Evolutionary conservation across 2,797 vertebrate species (phyloP), one percentile per base, ranked within the genome.

Genomic region (Protosalanx chinensis): DNA sequence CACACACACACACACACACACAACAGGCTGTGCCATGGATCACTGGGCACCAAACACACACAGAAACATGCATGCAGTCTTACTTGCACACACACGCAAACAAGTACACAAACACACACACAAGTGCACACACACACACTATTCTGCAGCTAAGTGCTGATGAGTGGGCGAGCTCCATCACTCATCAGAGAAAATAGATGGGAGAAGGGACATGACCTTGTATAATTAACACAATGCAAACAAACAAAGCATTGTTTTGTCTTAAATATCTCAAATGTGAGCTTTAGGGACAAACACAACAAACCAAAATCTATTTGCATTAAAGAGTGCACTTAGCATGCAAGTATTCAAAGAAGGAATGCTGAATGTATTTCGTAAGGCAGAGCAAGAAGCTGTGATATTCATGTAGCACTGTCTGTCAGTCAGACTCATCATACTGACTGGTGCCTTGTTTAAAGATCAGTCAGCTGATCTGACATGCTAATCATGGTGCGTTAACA

Each of bases 401-500:
- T 46, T 12, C 41, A 46, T 46, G 41, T 46, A 46, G 6, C 8
- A 3, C 41, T 41, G 6, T 37, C 35, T 51, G 18, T 56, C 51
- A 16, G 18, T 56, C 51, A n/a, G 16, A 56, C 15, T 56, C 51
- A 56, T n/a, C 82, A 75, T 77, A 80, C 77, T 76, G 83, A 81
- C 80, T 79, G 72, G 85, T 53, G 16, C 53, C 29, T 67, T 41
- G 1, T 60, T 60, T 60, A 8, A 81, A 81, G 80, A 78, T 88
- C 82, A 84, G 83, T 86, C 66, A 82, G 74, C 73, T 89, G 29
- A 23, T 69, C 88, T 90, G 88, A 86, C 78, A 88, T 85, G 88
- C 80, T 92, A 89, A 92, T 90, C 88, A 82, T 69, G 71, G 81
- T 56, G 77, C 72, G 88, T 87, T 84, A 84, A 75, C 72, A 37